Conservation (phyloP, 1,140 invertebrate species). For the Panonychus citri region DNA sequence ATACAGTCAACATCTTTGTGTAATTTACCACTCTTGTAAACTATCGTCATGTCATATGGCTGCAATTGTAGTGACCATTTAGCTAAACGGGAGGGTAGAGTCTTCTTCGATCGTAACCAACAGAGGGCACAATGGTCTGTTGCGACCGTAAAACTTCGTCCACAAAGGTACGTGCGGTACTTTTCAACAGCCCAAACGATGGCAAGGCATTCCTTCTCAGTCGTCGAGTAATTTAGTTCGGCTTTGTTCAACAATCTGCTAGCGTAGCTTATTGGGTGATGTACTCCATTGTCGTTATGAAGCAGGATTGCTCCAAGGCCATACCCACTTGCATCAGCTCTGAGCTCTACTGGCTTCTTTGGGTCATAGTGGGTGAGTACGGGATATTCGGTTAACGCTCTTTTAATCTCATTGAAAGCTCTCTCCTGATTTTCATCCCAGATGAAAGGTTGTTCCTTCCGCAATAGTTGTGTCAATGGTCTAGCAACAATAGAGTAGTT, state of each 20-base stretch:
- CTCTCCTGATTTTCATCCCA: neutral
- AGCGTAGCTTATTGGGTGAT: neutral
- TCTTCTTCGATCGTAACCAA: neutral
- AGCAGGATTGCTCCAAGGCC: neutral
- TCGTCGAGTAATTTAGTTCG: neutral
- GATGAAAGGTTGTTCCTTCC: neutral
- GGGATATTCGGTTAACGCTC: neutral
- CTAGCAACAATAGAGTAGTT: conserved; percentile 15
- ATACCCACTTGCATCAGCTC: conserved; percentile 9
- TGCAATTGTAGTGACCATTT: conserved; percentile 14
- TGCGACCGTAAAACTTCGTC: neutral
- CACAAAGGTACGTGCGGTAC: neutral
- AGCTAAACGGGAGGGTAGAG: conserved; percentile 3
- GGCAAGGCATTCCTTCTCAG: neutral
- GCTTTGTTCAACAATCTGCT: neutral
- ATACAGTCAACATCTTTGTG: conserved; percentile 2
- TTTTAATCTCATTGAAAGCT: neutral
- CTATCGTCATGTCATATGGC: conserved; percentile 11
- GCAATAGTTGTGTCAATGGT: neutral
- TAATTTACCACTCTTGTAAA: conserved; percentile 3
- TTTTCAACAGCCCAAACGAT: neutral
- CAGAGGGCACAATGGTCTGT: neutral
- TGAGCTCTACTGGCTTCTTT: neutral
- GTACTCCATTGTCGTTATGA: neutral
- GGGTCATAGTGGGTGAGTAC: neutral